phyloP scores from a whole-genome alignment of 2,113 vertebrate genomes.

The Apteryx owenii region DNA sequence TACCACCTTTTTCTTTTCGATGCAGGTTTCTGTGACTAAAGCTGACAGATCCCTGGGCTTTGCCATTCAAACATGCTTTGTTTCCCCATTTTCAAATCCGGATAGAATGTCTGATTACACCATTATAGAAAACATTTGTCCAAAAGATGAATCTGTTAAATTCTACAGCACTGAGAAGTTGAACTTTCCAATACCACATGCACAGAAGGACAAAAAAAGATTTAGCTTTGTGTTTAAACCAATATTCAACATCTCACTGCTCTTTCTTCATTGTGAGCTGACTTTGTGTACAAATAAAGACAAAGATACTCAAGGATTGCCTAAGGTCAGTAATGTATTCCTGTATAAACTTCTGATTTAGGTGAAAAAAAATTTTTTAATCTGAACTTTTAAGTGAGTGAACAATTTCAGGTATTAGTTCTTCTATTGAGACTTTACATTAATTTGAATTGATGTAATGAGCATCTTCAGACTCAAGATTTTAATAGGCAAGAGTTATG shows the following conservation, averaged over 20 bases:
- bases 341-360: background rate
- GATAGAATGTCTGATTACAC: constrained; percentile 80
- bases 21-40: constrained; percentile 87
- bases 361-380: background rate
- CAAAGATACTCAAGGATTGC: constrained; percentile 71
- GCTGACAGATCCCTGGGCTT: constrained; percentile 89
- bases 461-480: background rate
- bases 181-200: constrained; percentile 67
- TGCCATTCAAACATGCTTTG: constrained; percentile 89
- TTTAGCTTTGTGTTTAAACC: constrained; percentile 93
- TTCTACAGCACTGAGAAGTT: constrained; percentile 77
- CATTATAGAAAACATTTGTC: constrained; percentile 94
- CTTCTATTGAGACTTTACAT: background rate
- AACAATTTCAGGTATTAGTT: background rate
- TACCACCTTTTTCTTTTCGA: constrained; percentile 15
- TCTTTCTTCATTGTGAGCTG: constrained; percentile 94
- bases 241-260: constrained; percentile 82
- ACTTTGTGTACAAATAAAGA: constrained; percentile 84
- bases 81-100: constrained; percentile 86
- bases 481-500: constrained; percentile 8
- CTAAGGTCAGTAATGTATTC: constrained; percentile 78
- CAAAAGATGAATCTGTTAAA: constrained; percentile 87
- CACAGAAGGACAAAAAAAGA: constrained; percentile 82
- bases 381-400: background rate
- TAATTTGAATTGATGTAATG: background rate